Percentiles rank a stretch among this genome's conserved stretches.
These are phyloP conservation scores for Arbacia lixula DNA, from an alignment of 53 echinoderm and acorn worm species.

Conservation along the genomic window DNA sequence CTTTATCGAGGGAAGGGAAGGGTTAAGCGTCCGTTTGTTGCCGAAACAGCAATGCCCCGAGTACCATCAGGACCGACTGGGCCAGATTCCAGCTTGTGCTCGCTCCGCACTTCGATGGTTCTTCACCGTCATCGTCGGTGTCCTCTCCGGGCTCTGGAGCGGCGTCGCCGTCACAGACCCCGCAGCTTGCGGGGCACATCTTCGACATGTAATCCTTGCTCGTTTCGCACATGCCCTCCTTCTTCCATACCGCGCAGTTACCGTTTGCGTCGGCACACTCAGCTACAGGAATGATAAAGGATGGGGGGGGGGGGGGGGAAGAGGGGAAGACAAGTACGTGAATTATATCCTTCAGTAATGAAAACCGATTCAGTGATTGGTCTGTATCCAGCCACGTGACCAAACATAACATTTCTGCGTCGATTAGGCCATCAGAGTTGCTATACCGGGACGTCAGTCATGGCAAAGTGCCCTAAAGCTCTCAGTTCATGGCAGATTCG, in stretches of 20 bases:
- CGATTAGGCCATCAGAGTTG: too few relatives aligned
- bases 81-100: background rate
- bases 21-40: too few relatives aligned
- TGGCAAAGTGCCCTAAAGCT: too few relatives aligned
- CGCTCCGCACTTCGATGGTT: conserved; percentile 7
- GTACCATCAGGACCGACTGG: conserved; percentile 3
- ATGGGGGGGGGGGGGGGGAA: background rate
- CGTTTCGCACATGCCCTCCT: conserved; percentile 21
- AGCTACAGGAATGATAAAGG: conserved; percentile 2
- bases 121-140: background rate
- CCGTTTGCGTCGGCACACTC: conserved; percentile 24
- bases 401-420: too few relatives aligned
- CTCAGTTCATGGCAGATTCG: too few relatives aligned
- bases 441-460: too few relatives aligned
- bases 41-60: conserved; percentile 5
- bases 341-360: too few relatives aligned
- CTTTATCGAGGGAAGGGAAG: too few relatives aligned
- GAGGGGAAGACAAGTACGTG: background rate
- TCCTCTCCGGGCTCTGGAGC: background rate
- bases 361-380: too few relatives aligned
- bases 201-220: conserved; percentile 1
- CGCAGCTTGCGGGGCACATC: conserved; percentile 55
- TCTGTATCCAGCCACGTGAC: too few relatives aligned
- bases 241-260: conserved; percentile 30
- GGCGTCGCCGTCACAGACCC: conserved; percentile 43